These are phyloP conservation scores for Antrozous pallidus DNA, from an alignment of 2,797 vertebrate genomes.

Conservation along the genomic window DNA sequence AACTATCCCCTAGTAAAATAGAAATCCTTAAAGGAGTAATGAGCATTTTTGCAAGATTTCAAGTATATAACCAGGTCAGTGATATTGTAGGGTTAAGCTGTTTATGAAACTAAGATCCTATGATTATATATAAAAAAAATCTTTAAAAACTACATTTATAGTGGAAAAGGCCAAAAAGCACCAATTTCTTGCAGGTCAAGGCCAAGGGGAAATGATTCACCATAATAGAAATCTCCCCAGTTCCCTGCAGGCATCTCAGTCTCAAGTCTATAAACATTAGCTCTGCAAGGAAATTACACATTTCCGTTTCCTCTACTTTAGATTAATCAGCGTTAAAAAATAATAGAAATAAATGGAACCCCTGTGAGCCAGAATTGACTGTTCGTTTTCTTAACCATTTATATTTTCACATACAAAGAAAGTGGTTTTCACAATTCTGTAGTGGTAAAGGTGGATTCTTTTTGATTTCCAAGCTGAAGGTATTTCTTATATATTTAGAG, in stretches of 20 bases:
- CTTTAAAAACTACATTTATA: neutral
- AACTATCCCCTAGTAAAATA: neutral
- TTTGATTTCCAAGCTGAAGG: constrained; percentile 34
- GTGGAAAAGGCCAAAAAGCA: neutral
- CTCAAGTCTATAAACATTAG: neutral
- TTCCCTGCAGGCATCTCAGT: neutral
- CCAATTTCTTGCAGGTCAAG: neutral
- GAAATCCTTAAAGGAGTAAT: neutral
- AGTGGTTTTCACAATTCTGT: neutral
- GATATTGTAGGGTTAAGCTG: neutral
- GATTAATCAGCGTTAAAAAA: neutral
- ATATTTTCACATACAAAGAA: neutral
- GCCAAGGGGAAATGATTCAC: neutral
- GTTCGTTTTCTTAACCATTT: neutral
- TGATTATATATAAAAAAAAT: neutral
- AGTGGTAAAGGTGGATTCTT: neutral
- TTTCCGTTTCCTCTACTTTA: neutral
- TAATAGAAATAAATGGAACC: neutral
- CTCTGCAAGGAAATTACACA: neutral
- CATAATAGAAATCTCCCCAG: rapidly evolving
- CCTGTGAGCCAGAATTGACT: neutral
- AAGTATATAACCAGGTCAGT: neutral
- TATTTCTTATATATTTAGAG: constrained; percentile 84
- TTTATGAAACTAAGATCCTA: neutral
- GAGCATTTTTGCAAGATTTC: neutral